Base-by-base conservation (phyloP, 1,140 invertebrate species). In the Drosophila mauritiana region DNA sequence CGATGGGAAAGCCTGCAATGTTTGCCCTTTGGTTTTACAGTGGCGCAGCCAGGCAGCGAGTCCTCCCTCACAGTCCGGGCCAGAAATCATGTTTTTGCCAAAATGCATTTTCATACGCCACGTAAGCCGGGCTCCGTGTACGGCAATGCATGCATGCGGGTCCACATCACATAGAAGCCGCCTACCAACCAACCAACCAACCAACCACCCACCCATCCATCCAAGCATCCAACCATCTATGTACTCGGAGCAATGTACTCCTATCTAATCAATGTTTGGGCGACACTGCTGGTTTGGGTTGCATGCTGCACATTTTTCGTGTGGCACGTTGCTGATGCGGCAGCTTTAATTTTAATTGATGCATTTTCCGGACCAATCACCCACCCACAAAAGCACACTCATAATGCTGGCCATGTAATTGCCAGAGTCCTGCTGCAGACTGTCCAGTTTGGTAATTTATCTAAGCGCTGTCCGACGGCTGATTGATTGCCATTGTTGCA, bases 21-120 rank as follows among this genome's bases (percentile, higher is more conserved):
- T 89, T 89, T 89, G 80, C 65, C 62, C 77, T 89, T 89, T 73
- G 80, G 84, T 83, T 88, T 83, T 80, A 72, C 72, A 36, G 31
- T 82, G 58, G 78, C 42, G 25, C 56, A 46, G 20, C 20, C 34
- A 65, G 40, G 5, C n/a, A 15, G 13, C 12, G 12, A 15, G 31
- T 34, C 43, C 25, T 17, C 52, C 43, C 51, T 6, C 45, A 20
- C 11, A 13, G 42, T 11, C 10, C 13, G 73, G 59, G 48, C 46
- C 73, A 67, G 64, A 56, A 78, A 76, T 88, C 83, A 83, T 88
- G 83, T 88, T 89, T 89, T 88, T 88, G 84, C 72, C 84, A 79
- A 89, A 89, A 89, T 89, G 84, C 84, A 89, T 89, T 89, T 89
- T 78, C 84, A 89, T 84, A 83, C 80, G 80, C 73, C 84, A 80